Evolutionary conservation across 2,888 invertebrate genomes (phyloP).

Genomic region (Romanomermis culicivorax): DNA sequence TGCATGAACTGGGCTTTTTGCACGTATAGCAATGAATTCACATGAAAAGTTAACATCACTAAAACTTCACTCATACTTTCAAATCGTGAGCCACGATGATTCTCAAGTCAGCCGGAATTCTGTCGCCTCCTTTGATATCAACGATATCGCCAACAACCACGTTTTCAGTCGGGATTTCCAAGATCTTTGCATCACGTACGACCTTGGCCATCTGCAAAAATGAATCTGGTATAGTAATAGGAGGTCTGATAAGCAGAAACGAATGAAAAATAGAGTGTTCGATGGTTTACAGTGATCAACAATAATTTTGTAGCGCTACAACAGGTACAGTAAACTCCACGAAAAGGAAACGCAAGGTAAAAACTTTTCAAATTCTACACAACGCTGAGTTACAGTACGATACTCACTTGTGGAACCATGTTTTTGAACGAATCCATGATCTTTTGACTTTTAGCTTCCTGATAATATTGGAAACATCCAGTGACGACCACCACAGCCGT

Average conservation of each 20-base stretch:
- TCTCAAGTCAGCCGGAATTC: slow-evolving; percentile 32
- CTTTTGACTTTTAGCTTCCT: slow-evolving; percentile 48
- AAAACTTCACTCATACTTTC: too few species aligned
- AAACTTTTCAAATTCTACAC: slow-evolving; percentile 1
- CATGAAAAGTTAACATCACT: too few species aligned
- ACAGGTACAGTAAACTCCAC: too few species aligned
- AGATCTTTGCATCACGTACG: slow-evolving; percentile 22
- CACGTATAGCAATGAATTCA: too few species aligned
- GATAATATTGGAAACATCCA: slow-evolving; percentile 49
- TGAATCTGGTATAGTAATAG: slow-evolving; percentile 4
- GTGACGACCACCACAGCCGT: slow-evolving; percentile 46
- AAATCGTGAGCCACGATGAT: slow-evolving; percentile 30
- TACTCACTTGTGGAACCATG: slow-evolving; percentile 40
- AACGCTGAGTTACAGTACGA: slow-evolving; percentile 9
- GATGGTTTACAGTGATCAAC: too few species aligned
- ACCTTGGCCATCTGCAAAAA: slow-evolving; percentile 28
- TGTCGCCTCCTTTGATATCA: slow-evolving; percentile 32
- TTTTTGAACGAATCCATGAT: slow-evolving; percentile 68
- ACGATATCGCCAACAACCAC: slow-evolving; percentile 31
- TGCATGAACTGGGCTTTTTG: too few species aligned
- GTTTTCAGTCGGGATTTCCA: slow-evolving; percentile 29
- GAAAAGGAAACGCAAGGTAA: too few species aligned
- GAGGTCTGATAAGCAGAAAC: neutral
- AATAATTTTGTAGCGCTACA: too few species aligned
- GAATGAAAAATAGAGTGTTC: too few species aligned